Conservation (phyloP, 2,888 invertebrate species). For the Corbicula japonica region DNA sequence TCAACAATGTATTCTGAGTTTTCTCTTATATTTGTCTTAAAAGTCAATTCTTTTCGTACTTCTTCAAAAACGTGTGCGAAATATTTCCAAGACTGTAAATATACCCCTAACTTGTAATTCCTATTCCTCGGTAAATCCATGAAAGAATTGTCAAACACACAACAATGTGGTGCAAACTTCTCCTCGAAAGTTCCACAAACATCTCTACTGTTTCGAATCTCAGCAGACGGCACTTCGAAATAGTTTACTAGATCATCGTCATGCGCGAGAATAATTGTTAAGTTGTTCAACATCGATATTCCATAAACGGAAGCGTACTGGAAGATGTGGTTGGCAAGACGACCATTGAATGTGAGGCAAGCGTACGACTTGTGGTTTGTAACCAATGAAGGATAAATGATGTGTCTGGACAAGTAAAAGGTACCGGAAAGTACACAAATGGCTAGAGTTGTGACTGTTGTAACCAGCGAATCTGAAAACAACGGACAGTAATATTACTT, state of each 20-base stretch:
- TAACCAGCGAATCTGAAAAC: too few relatives aligned
- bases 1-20: slow-evolving; percentile 5
- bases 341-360: slow-evolving; percentile 51
- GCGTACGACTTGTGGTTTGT: too few relatives aligned
- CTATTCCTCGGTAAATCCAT: slow-evolving; percentile 30
- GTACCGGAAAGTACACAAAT: too few relatives aligned
- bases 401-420: too few relatives aligned
- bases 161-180: slow-evolving; percentile 42
- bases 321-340: slow-evolving; percentile 46
- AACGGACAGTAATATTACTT: too few relatives aligned
- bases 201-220: slow-evolving; percentile 16
- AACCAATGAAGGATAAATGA: too few relatives aligned
- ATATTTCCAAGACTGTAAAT: slow-evolving; percentile 55
- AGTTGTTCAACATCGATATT: slow-evolving; percentile 40
- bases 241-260: slow-evolving; percentile 50
- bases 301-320: slow-evolving; percentile 56
- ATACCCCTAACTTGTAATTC: slow-evolving; percentile 45
- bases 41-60: slow-evolving; percentile 40
- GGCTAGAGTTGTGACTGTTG: too few relatives aligned
- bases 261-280: slow-evolving; percentile 41
- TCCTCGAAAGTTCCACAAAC: slow-evolving; percentile 33
- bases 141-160: slow-evolving; percentile 40
- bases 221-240: slow-evolving; percentile 47
- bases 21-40: slow-evolving; percentile 24
- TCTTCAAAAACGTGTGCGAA: slow-evolving; percentile 34